Base-by-base conservation (phyloP, 2,113 vertebrate species). In the Protomyctophum bolini region DNA sequence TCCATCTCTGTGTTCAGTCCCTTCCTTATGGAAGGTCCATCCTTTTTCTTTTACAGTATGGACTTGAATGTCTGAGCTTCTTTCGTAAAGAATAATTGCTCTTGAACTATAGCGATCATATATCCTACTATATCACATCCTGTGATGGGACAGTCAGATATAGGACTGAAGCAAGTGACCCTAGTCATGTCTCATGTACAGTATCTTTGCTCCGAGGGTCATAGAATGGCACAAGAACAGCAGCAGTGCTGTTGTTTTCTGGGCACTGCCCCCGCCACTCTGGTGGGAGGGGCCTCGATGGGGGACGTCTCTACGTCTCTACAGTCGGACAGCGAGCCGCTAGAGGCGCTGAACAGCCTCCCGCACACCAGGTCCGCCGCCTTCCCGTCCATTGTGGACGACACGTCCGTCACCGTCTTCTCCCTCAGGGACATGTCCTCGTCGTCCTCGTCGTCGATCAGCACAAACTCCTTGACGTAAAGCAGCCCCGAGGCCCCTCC, bases 401-500 rank as follows among this genome's bases (percentile, higher is more conserved):
- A 96, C 76, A 96, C 52, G 0, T 98, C 96, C 0, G 95, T 97
- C 75, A 98, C 97, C 0, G 96, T 98, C 88, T 97, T 98, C 94
- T 98, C 97, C 59, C 97, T 84, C 28, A 98, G 58, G 0, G 97
- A 98, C 92, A 97, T 97, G 81, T 98, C 97, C 0, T 88, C 89
- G 0, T 98, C 96, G 0, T 98, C 97, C 82, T 98, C 97, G 0
- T 98, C 97, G 0, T 98, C 98, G 21, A 98, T 95, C 75, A 98
- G 93, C 76, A 98, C 91, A 80, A 97, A 95, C 9, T 96, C 95
- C 87, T 95, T 97, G 75, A 98, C 92, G 82, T 95, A 94, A 71
- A 95, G 93, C 1, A 58, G 68, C 11, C 8, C 21, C 21, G 21
- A 21, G 21, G 21, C 21, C 21, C 21, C 33, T 41, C 33, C 33